Conservation (phyloP, 2,113 vertebrate genomes). For the Andinoacara biseriatus region DNA sequence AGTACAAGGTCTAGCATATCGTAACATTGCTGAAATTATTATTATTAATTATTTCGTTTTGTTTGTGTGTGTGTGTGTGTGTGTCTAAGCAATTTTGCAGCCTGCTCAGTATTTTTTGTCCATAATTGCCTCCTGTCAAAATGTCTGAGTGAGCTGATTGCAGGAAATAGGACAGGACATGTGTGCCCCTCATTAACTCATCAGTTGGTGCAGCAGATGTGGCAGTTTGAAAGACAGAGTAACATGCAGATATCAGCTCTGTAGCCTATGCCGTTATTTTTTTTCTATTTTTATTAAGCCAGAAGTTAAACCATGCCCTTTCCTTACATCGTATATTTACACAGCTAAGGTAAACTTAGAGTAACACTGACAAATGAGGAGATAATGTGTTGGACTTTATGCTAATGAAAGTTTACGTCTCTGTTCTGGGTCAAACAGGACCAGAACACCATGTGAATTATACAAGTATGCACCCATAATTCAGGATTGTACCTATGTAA, state of each 20-base stretch:
- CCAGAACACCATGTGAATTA: slow-evolving; percentile 5
- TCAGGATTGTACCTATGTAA: not conserved
- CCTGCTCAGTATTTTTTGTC: slow-evolving; percentile 69
- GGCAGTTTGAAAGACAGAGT: slow-evolving; percentile 72
- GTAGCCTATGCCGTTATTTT: slow-evolving; percentile 18
- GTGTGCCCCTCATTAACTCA: slow-evolving; percentile 77
- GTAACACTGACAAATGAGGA: not conserved
- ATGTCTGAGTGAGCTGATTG: slow-evolving; percentile 78
- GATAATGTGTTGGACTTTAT: not conserved
- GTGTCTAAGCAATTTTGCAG: slow-evolving; percentile 69
- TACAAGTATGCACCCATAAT: not conserved
- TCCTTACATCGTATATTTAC: not conserved
- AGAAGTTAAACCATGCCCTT: not conserved
- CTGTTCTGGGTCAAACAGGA: not conserved
- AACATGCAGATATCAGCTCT: slow-evolving; percentile 60
- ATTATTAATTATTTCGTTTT: not conserved
- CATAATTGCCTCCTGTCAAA: slow-evolving; percentile 81
- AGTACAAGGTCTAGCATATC: not conserved
- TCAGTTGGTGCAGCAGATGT: slow-evolving; percentile 75
- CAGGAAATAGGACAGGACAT: slow-evolving; percentile 77
- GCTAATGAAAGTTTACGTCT: not conserved
- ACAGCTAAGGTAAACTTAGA: not conserved
- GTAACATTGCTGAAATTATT: too few species aligned
- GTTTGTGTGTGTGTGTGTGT: not conserved
- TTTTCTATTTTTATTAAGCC: slow-evolving; percentile 1